Conservation (phyloP, 1,140 invertebrate species). For the Bombus impatiens region DNA sequence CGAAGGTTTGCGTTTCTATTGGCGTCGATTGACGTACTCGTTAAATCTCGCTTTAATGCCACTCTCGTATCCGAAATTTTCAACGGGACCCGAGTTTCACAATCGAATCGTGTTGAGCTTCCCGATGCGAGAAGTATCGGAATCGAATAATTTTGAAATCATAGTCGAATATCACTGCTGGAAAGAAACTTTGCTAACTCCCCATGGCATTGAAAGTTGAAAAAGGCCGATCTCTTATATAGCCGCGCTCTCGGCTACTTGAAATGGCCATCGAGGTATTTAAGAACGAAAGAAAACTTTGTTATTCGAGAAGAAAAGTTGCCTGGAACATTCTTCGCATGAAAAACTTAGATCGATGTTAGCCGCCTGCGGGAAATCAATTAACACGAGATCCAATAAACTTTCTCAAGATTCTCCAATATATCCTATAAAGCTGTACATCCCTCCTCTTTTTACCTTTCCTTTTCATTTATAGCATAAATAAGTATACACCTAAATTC, state of each 20-base stretch:
- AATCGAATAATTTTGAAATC: neutral
- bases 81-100: neutral
- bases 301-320: neutral
- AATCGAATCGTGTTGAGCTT: neutral
- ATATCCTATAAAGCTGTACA: neutral
- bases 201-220: neutral
- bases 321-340: neutral
- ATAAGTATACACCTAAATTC: neutral
- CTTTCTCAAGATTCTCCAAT: neutral
- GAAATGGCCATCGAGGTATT: neutral
- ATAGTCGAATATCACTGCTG: too few relatives aligned
- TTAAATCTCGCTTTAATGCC: slow-evolving; percentile 3
- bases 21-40: too few relatives aligned
- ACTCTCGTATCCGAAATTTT: neutral
- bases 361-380: neutral
- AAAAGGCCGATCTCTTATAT: neutral
- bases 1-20: neutral
- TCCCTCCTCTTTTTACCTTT: neutral
- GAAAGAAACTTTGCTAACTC: too few relatives aligned
- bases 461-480: neutral
- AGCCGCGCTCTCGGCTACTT: too few relatives aligned
- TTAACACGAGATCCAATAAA: neutral
- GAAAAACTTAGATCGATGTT: neutral
- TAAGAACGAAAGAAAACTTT: neutral
- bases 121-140: neutral